These are phyloP conservation scores for Periparus ater DNA, from an alignment of 2,797 vertebrate species.

Conservation along the genomic window DNA sequence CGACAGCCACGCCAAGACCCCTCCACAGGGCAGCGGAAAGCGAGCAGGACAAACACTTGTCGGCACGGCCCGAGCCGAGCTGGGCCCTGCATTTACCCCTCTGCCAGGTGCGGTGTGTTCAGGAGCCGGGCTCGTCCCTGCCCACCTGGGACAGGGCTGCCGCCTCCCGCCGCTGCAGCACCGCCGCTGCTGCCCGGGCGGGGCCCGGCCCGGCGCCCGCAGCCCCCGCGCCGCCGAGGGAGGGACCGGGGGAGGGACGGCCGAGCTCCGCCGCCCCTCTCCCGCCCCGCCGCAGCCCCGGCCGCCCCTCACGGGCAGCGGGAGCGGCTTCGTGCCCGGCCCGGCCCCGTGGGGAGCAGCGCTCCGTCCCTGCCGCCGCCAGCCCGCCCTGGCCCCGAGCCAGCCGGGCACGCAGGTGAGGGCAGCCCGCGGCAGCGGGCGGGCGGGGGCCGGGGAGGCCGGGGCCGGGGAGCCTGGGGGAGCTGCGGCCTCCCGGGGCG, in stretches of 20 bases:
- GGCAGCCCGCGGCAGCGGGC: background rate
- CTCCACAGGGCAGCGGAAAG: fast-evolving
- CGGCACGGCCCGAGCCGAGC: fast-evolving
- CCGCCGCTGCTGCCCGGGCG: background rate
- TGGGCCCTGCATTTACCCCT: fast-evolving
- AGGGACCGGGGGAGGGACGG: background rate
- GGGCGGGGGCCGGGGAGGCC: background rate
- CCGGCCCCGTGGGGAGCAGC: background rate
- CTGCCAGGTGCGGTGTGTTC: fast-evolving
- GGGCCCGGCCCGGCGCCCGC: background rate
- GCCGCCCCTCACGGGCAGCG: background rate
- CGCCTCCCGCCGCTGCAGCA: background rate
- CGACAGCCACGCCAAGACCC: fast-evolving
- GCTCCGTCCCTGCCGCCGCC: background rate
- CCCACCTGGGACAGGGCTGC: background rate
- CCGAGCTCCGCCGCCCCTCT: background rate
- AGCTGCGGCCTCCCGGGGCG: background rate
- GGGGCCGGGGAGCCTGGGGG: no score
- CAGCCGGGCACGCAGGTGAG: background rate
- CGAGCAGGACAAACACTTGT: background rate
- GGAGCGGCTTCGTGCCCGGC: background rate
- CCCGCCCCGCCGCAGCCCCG: background rate
- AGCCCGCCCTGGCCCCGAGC: background rate
- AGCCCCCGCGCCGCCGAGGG: background rate
- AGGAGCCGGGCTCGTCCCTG: background rate